Percentiles rank a stretch among this genome's conserved stretches.
Conservation (phyloP, 2,113 vertebrate genomes). For the Tachycineta bicolor region DNA sequence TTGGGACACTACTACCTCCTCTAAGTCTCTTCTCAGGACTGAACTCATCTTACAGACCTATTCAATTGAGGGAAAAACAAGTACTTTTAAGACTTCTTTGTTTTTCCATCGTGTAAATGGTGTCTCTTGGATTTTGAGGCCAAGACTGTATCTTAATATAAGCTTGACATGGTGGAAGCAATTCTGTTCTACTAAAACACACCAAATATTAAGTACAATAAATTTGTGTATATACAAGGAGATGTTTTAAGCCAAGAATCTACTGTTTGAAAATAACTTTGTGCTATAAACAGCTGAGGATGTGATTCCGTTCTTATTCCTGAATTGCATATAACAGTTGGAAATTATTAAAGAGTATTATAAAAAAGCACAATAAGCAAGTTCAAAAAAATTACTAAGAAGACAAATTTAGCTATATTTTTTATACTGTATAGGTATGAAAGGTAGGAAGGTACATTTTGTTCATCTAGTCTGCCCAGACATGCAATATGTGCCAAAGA, state of each 20-base stretch:
- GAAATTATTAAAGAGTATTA: conserved; percentile 29
- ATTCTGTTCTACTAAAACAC: background rate
- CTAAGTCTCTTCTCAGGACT: background rate
- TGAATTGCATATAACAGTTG: background rate
- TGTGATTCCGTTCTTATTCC: background rate
- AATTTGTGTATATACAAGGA: background rate
- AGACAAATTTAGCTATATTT: conserved; percentile 31
- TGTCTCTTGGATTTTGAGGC: background rate
- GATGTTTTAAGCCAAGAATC: background rate
- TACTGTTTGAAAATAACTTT: background rate
- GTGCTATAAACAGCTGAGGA: background rate
- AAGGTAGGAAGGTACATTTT: conserved; percentile 6
- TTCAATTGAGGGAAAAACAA: background rate
- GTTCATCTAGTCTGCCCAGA: background rate
- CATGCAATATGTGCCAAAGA: conserved; percentile 6
- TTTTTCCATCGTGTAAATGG: background rate
- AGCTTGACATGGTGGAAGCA: background rate
- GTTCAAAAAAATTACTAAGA: conserved; percentile 27
- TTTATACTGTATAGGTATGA: conserved; percentile 8
- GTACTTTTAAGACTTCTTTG: background rate
- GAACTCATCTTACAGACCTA: background rate
- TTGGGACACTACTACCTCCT: background rate
- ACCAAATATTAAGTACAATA: background rate
- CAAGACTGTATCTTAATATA: background rate
- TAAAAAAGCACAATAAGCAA: conserved; percentile 31